Evolutionary conservation across 2,888 invertebrate genomes (phyloP).

Genomic region (Acholoe squamosa): DNA sequence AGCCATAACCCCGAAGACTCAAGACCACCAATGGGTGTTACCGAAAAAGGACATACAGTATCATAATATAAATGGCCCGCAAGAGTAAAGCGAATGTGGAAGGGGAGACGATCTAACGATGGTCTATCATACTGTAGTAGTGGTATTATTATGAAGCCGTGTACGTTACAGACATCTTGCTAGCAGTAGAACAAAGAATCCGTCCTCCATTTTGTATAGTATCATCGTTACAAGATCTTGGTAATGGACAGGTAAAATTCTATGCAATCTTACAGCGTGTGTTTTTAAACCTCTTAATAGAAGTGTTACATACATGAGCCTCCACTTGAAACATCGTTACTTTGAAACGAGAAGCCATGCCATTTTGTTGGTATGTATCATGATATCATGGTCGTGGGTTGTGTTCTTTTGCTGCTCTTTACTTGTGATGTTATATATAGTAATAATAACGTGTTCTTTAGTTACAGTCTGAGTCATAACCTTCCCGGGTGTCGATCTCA

Average conservation of each 20-base stretch:
- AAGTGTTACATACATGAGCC: background rate
- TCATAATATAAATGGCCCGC: constrained; percentile 45
- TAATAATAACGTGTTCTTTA: background rate
- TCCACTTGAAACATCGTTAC: constrained; percentile 1
- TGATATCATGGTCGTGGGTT: background rate
- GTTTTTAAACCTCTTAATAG: too few species aligned
- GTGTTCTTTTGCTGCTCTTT: background rate
- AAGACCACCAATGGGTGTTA: constrained; percentile 53
- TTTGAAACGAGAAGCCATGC: constrained; percentile 21
- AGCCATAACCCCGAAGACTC: constrained; percentile 52
- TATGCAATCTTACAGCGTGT: constrained; percentile 6
- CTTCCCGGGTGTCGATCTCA: constrained; percentile 21
- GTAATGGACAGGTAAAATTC: background rate
- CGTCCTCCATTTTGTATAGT: background rate
- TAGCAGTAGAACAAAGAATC: background rate
- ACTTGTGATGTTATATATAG: background rate
- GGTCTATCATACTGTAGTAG: background rate
- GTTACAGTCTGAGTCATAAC: background rate
- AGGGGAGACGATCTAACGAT: constrained; percentile 53
- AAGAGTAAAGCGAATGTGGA: constrained; percentile 40
- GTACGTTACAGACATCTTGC: constrained; percentile 6
- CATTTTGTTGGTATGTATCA: too few species aligned
- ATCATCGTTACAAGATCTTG: background rate
- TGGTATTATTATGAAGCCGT: background rate
- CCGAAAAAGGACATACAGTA: constrained; percentile 55